Conservation (phyloP, 2,113 vertebrate species). For the Hylia prasina region DNA sequence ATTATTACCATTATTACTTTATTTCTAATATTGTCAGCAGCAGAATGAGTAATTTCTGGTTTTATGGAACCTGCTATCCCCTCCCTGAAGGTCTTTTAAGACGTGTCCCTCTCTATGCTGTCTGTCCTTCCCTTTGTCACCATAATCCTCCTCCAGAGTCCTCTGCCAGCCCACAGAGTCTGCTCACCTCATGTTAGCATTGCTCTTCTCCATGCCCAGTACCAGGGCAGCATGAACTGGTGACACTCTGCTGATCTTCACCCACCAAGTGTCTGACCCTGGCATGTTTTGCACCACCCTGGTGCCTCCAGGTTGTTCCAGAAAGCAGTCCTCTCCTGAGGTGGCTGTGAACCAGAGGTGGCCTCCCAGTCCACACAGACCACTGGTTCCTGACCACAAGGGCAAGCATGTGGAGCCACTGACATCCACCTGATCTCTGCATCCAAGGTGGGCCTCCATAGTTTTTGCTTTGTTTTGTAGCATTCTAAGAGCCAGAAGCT, state of each 20-base stretch:
- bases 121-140: neutral
- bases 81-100: neutral
- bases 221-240: neutral
- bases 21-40: conserved; percentile 58
- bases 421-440: neutral
- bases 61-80: conserved; percentile 13
- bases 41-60: conserved; percentile 21
- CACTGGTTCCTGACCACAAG: neutral
- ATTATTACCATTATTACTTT: conserved; percentile 40
- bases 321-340: neutral
- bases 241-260: neutral
- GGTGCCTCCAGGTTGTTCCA: neutral
- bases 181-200: neutral
- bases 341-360: neutral
- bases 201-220: neutral
- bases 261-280: neutral
- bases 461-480: neutral
- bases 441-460: neutral
- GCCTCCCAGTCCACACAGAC: neutral
- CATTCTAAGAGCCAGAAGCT: neutral
- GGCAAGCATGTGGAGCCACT: neutral
- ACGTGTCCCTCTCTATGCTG: neutral
- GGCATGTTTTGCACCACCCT: neutral
- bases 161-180: neutral
- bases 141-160: neutral